Conservation (phyloP, 2,888 invertebrate species). For the Leptinotarsa juncta region DNA sequence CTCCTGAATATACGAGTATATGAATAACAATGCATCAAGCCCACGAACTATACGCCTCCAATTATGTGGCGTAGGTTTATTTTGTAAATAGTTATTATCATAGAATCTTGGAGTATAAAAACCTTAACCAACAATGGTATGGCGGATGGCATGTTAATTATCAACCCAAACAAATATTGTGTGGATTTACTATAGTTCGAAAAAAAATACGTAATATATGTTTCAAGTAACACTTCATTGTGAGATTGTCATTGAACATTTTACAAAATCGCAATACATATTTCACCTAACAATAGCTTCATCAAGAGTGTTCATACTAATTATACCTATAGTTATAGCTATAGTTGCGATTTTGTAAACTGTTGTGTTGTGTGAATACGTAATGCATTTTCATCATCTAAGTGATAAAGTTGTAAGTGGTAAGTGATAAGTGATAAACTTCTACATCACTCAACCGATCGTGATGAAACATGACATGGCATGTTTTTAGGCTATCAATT, state of each 20-base stretch:
- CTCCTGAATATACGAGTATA: background rate
- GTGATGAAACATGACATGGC: too few species aligned
- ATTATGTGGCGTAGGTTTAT: background rate
- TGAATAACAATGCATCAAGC: background rate
- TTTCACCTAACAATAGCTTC: too few species aligned
- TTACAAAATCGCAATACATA: too few species aligned
- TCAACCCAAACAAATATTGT: background rate
- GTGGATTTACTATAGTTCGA: background rate
- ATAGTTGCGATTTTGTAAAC: too few species aligned
- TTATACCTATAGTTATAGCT: too few species aligned
- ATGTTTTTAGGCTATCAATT: too few species aligned
- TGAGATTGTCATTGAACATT: background rate
- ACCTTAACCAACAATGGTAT: background rate
- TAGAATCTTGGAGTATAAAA: background rate
- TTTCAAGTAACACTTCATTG: background rate
- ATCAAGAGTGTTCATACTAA: too few species aligned
- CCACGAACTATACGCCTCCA: slow-evolving; percentile 5
- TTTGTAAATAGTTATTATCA: slow-evolving; percentile 5
- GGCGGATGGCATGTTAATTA: background rate
- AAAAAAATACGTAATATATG: background rate
- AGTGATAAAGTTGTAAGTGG: too few species aligned
- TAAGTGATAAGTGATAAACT: too few species aligned
- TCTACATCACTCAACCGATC: too few species aligned
- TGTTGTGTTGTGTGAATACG: too few species aligned
- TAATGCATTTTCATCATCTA: too few species aligned